Evolutionary conservation across 2,797 vertebrate species (phyloP), one percentile per base, ranked within the genome.

Genomic region (Syngnathus rostellatus): DNA sequence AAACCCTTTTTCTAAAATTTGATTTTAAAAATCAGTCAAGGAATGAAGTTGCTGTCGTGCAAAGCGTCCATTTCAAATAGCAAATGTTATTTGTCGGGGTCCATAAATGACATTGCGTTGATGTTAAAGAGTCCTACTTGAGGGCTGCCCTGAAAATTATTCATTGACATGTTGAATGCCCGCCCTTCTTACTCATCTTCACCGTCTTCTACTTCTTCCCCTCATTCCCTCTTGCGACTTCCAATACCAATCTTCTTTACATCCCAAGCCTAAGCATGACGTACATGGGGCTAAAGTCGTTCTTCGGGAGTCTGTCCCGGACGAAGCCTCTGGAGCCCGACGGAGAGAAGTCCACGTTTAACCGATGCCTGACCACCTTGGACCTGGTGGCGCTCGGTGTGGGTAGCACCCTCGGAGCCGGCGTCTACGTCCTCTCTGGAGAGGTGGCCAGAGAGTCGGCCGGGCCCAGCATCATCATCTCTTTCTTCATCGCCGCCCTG

Each of bases 401-500:
- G 71, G 92, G 92, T 67, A 92, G 91, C 84, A 93, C 92, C 0
- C 81, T 93, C 39, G 92, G 92, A 0, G 92, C 92, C 0, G 92
- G 92, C 1, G 93, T 94, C 45, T 95, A 95, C 0, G 76, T 95
- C 53, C 87, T 96, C 68, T 92, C 93, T 0, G 94, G 94, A 46
- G 93, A 94, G 70, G 93, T 96, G 81, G 94, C 94, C 11, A 89
- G 92, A 65, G 83, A 73, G 40, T 81, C 62, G 0, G 82, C 93
- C 0, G 94, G 94, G 50, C 94, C 94, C 0, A 93, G 93, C 83
- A 94, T 95, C 1, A 72, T 94, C 68, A 38, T 95, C 64, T 94
- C 91, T 6, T 95, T 95, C 88, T 86, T 95, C 76, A 90, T 94
- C 0, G 94, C 94, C 0, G 93, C 93, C 0, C 0, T 89, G 77